Conservation (phyloP, 2,888 invertebrate species). For the Lithophane leautieri region DNA sequence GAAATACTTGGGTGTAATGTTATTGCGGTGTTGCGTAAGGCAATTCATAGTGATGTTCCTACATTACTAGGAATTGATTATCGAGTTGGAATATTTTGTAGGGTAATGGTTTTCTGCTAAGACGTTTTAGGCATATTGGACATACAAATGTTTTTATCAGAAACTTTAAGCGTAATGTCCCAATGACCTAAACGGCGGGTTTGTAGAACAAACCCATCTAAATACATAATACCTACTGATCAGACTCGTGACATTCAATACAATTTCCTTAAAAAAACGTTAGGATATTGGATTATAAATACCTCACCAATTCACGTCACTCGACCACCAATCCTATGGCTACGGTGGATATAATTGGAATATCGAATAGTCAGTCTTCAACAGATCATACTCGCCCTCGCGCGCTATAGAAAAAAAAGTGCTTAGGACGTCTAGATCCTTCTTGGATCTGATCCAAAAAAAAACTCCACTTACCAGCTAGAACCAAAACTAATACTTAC, state of each 20-base stretch:
- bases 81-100: constrained; percentile 7
- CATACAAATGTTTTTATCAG: no score
- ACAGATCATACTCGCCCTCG: neutral
- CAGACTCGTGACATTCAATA: neutral
- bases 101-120: constrained; percentile 3
- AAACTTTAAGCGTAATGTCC: no score
- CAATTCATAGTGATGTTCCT: constrained; percentile 29
- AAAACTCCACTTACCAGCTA: neutral
- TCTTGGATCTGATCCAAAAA: neutral
- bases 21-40: constrained; percentile 21
- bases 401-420: neutral
- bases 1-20: constrained; percentile 42
- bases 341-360: neutral
- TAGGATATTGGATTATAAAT: neutral
- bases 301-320: neutral
- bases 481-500: constrained; percentile 5
- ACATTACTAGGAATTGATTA: constrained; percentile 30
- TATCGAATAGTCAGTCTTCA: neutral
- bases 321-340: neutral
- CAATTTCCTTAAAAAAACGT: neutral
- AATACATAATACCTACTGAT: neutral
- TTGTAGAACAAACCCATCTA: neutral
- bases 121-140: neutral
- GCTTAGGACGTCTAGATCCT: neutral
- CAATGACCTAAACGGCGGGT: no score